Conservation (phyloP, 2,888 invertebrate genomes). For the Cerceris rybyensis region DNA sequence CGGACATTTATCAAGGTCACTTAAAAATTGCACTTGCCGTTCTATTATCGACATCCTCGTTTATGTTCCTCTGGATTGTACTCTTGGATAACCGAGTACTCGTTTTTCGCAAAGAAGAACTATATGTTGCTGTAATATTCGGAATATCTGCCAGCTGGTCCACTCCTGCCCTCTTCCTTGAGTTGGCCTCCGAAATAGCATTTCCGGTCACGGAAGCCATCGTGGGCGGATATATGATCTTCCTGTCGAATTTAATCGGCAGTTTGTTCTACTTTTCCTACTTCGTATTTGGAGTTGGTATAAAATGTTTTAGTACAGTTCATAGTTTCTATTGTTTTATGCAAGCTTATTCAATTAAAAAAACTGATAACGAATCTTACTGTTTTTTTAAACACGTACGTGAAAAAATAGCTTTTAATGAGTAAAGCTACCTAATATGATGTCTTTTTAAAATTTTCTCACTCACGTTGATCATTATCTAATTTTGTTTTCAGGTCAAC, state of each 20-base stretch:
- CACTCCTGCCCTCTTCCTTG: slow-evolving; percentile 73
- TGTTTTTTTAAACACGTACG: too few relatives aligned
- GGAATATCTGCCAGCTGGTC: slow-evolving; percentile 74
- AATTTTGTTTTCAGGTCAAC: slow-evolving; percentile 39
- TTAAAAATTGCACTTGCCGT: slow-evolving; percentile 64
- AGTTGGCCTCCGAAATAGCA: slow-evolving; percentile 74
- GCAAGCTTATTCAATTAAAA: too few relatives aligned
- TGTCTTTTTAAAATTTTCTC: neutral
- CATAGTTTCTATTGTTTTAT: neutral
- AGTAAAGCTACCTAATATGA: too few relatives aligned
- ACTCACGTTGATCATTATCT: neutral
- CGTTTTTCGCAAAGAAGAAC: slow-evolving; percentile 64
- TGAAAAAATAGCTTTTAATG: too few relatives aligned
- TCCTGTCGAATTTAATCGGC: slow-evolving; percentile 67
- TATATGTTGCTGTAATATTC: slow-evolving; percentile 69
- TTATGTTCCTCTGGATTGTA: slow-evolving; percentile 73
- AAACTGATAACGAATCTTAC: too few relatives aligned
- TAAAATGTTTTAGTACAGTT: slow-evolving; percentile 2
- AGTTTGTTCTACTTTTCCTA: slow-evolving; percentile 62
- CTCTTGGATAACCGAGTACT: slow-evolving; percentile 65
- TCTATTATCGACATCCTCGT: slow-evolving; percentile 62
- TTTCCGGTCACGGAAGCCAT: slow-evolving; percentile 75
- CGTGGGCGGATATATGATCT: slow-evolving; percentile 75
- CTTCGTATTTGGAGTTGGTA: slow-evolving; percentile 65
- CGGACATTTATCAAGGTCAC: slow-evolving; percentile 72